Conservation (phyloP, 2,888 invertebrate species). For the Caenorhabditis sinica region DNA sequence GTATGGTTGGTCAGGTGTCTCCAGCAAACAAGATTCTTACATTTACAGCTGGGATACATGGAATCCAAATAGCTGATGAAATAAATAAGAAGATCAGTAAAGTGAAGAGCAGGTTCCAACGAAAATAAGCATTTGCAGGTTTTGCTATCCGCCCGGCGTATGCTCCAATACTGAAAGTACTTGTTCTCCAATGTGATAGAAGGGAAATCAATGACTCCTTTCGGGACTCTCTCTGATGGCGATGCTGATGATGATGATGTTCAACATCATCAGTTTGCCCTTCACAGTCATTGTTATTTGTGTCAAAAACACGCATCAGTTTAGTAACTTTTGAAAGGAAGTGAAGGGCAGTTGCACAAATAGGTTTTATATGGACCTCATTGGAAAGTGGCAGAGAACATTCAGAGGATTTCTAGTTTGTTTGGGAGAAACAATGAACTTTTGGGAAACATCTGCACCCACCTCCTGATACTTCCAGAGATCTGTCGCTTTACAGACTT, state of each 20-base stretch:
- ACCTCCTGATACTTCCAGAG: conserved; percentile 68
- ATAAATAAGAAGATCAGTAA: conserved; percentile 79
- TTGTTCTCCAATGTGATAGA: conserved; percentile 4
- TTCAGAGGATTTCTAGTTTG: neutral
- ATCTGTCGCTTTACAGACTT: conserved; percentile 64
- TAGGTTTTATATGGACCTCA: conserved; percentile 11
- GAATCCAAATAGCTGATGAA: conserved; percentile 79
- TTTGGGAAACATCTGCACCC: neutral
- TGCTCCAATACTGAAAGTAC: conserved; percentile 60
- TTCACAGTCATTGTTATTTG: conserved; percentile 11
- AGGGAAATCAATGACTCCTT: neutral
- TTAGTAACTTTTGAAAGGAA: neutral
- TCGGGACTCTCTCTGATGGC: neutral
- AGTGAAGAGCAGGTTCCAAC: conserved; percentile 81
- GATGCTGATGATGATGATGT: neutral
- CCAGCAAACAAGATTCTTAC: conserved; percentile 23
- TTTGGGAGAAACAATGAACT: neutral
- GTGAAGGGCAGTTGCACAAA: neutral
- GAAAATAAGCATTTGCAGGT: conserved; percentile 77
- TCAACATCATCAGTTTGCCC: conserved; percentile 18
- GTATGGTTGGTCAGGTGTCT: neutral
- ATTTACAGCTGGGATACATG: conserved; percentile 74
- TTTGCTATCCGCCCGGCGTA: conserved; percentile 78
- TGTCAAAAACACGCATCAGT: neutral
- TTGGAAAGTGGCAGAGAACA: conserved; percentile 6